Evolutionary conservation across 2,888 invertebrate genomes (phyloP), one percentile per base, ranked within the genome.

Genomic region (Sinodicranocentrus sp.): DNA sequence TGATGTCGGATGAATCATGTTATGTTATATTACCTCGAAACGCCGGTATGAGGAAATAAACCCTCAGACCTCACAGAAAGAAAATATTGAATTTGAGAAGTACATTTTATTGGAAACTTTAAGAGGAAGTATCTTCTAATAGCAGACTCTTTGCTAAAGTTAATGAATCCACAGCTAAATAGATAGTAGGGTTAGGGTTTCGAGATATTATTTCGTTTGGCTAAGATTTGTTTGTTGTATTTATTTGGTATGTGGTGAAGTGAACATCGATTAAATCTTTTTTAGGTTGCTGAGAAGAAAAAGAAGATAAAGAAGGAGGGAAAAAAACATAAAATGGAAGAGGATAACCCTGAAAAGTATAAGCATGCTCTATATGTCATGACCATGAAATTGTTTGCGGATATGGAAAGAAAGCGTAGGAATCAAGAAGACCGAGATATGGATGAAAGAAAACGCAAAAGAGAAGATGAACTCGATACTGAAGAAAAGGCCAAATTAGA

Each of bases 301-400:
- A 98, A 98, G 91, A 98, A 98, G 91, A 92, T 95, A 75, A 98
- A 95, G 92, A 98, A 89, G 90, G 98, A 98, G 85, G 96, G 96
- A 57, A 95, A 95, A 90, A 91, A 92, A 0, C 90, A 91, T 57
- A 93, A 94, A 86, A 93, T 94, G 13, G 95, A 98, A 84, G 98
- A 98, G 89, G 92, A 92, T 89, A 91, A 92, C 85, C 90, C 90
- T 13, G 90, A 90, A 21, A 91, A 91, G 90, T 91, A 91, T 90
- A 96, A 95, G 91, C 98, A 98, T 91, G 95, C 98, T 1, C 94
- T 98, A 70, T 98, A 98, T 92, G 98, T 98, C n/a, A 95, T 98
- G 94, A 98, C 98, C 13, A 98, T 98, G 96, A 98, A 99, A 92
- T 93, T 98, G 85, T 94, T 94, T 91, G 99, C 99, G 68, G 99